Base-by-base conservation (phyloP, 2,888 invertebrate genomes). In the Ashinkailepas kermadecensis region DNA sequence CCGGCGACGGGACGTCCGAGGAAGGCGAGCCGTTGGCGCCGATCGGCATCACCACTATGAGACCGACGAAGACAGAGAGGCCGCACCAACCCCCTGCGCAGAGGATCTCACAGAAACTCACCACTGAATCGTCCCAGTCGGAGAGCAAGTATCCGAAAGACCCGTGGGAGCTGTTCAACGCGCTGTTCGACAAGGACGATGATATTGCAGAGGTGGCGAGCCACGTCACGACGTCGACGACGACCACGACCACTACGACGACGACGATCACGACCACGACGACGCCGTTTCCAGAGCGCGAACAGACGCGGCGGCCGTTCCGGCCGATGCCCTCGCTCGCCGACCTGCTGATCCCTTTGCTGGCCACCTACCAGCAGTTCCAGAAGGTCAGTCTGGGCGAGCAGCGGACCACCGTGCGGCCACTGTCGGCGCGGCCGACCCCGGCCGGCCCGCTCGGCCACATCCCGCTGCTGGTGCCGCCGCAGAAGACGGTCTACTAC, bases 81-180 rank as follows among this genome's bases (percentile, higher is more conserved):
- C 39, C 39, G 39, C 39, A 39, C 39, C 39, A 39, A 39, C 4
- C 39, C 4, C 39, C 39, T 39, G 39, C 39, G 39, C 39, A 39
- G 39, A 39, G 39, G 4, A 39, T 39, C 4, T 39, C 39, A 39
- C 39, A 39, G 39, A 39, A 39, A 39, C 39, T 39, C 39, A 39
- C 39, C 39, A 39, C 39, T 39, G 39, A 39, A 4, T 39, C 39
- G 1, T 39, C 39, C 39, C 13, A 18, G 9, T 56, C 74, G 21
- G 54, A 54, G 21, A 74, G 21, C 6, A 74, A 74, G n/a, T 74
- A 74, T 21, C 74, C 74, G 12, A 74, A 54, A 15, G 74, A 74
- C 56, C 74, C 74, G 10, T 74, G 74, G 74, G 74, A 74, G 56
- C 74, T 74, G 7, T 74, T 74, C 74, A 74, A 54, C 56, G 74